These are phyloP conservation scores for Diadumene lineata DNA, from an alignment of 92 coral and sea anemone genomes.

Conservation along the genomic window DNA sequence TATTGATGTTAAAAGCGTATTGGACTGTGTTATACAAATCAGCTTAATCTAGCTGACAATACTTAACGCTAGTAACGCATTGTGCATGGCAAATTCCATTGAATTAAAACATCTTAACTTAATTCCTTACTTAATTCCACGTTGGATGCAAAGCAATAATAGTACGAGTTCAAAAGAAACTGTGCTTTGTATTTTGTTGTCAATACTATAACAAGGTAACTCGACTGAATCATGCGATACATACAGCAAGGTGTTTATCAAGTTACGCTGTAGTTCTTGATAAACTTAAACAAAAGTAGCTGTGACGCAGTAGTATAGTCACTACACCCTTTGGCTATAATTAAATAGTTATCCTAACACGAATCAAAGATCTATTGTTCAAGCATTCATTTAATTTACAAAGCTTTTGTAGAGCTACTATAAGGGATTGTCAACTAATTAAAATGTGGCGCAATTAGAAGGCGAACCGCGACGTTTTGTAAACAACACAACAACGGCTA, in stretches of 20 bases:
- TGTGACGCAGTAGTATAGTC: conserved; percentile 37
- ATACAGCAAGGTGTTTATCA: background rate
- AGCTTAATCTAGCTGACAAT: conserved; percentile 1
- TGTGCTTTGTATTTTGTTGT: background rate
- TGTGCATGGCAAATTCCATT: conserved; percentile 12
- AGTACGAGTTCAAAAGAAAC: background rate
- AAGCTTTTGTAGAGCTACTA: conserved; percentile 76
- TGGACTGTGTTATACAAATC: background rate
- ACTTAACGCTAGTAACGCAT: background rate
- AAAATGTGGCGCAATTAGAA: conserved; percentile 80
- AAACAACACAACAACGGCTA: conserved; percentile 40
- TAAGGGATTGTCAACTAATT: conserved; percentile 91
- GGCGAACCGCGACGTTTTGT: conserved; percentile 51
- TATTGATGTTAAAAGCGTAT: background rate
- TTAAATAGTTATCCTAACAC: conserved; percentile 67
- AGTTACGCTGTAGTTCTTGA: background rate
- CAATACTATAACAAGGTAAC: background rate
- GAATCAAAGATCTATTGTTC: conserved; percentile 58
- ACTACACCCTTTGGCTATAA: conserved; percentile 60
- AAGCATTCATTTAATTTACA: conserved; percentile 84
- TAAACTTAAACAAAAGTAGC: conserved; percentile 16
- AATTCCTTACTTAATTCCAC: conserved; percentile 12
- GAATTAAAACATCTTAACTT: conserved; percentile 11
- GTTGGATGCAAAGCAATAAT: background rate
- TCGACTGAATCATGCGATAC: background rate